A percentile compares a stretch with the other conserved stretches of the same genome.
phyloP scores from a whole-genome alignment of 2,113 vertebrate genomes.

The Rynchops niger region DNA sequence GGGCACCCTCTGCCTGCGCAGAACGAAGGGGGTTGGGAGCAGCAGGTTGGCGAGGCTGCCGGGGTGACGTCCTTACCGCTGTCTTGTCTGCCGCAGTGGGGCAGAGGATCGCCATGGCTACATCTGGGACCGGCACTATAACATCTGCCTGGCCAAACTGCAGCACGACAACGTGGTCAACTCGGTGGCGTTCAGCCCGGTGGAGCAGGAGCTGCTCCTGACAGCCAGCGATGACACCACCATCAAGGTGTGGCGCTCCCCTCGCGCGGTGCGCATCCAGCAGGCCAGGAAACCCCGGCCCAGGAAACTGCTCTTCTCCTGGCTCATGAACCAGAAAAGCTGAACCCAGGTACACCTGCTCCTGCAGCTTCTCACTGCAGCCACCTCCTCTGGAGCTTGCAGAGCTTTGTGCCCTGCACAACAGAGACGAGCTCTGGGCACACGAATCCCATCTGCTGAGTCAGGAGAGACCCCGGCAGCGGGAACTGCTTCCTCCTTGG shows the following conservation, averaged over 20 bases:
- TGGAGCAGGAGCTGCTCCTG: slow-evolving; percentile 93
- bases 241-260: slow-evolving; percentile 95
- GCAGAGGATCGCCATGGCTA: slow-evolving; percentile 95
- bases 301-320: slow-evolving; percentile 79
- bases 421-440: background rate
- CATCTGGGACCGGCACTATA: slow-evolving; percentile 98
- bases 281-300: slow-evolving; percentile 59
- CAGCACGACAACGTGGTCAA: slow-evolving; percentile 93
- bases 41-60: accelerated
- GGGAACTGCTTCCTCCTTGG: background rate
- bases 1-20: accelerated
- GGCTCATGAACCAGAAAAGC: slow-evolving; percentile 78
- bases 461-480: background rate
- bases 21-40: accelerated
- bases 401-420: slow-evolving; percentile 21
- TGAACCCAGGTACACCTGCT: slow-evolving; percentile 48
- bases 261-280: slow-evolving; percentile 73
- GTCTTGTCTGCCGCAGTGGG: slow-evolving; percentile 69
- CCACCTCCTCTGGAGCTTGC: slow-evolving; percentile 1
- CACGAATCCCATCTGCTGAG: background rate
- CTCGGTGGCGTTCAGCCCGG: slow-evolving; percentile 92
- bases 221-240: slow-evolving; percentile 91
- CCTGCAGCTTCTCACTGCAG: slow-evolving; percentile 39
- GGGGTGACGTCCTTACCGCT: background rate
- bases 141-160: slow-evolving; percentile 92